A percentile compares a stretch with the other conserved stretches of the same genome.
phyloP scores from a whole-genome alignment of 2,797 vertebrate genomes.

The Microctenopoma steveboyesi region DNA sequence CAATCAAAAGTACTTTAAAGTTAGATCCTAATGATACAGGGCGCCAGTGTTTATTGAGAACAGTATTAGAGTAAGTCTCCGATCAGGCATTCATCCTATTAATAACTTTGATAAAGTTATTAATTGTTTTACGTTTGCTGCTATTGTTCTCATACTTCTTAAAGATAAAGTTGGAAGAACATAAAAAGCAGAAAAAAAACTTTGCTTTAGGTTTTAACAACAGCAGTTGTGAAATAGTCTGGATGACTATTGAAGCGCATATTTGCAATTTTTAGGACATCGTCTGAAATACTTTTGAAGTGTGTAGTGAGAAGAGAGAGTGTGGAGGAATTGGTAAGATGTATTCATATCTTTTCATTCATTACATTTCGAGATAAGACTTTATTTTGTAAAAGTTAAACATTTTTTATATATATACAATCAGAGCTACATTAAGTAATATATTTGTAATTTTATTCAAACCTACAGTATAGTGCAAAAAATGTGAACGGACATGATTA shows the following conservation, averaged over 20 bases:
- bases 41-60: constrained; percentile 24
- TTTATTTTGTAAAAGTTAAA: too few relatives aligned
- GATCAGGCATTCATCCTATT: not conserved
- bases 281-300: constrained; percentile 20
- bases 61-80: not conserved
- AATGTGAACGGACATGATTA: constrained; percentile 32
- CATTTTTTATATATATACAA: constrained; percentile 7
- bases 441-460: constrained; percentile 39
- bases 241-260: constrained; percentile 13
- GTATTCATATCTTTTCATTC: too few relatives aligned
- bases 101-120: not conserved
- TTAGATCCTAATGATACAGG: constrained; percentile 27
- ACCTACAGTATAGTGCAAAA: constrained; percentile 39
- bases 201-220: constrained; percentile 11
- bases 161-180: constrained; percentile 9
- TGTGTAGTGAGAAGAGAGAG: constrained; percentile 4
- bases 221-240: not conserved
- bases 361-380: too few relatives aligned
- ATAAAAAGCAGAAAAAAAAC: not conserved
- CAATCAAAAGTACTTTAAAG: constrained; percentile 44
- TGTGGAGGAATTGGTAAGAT: constrained; percentile 11
- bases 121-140: not conserved
- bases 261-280: constrained; percentile 46
- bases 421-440: constrained; percentile 39
- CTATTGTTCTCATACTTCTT: not conserved